Evolutionary conservation across 2,888 invertebrate genomes (phyloP).

Genomic region (Agapostemon virescens): DNA sequence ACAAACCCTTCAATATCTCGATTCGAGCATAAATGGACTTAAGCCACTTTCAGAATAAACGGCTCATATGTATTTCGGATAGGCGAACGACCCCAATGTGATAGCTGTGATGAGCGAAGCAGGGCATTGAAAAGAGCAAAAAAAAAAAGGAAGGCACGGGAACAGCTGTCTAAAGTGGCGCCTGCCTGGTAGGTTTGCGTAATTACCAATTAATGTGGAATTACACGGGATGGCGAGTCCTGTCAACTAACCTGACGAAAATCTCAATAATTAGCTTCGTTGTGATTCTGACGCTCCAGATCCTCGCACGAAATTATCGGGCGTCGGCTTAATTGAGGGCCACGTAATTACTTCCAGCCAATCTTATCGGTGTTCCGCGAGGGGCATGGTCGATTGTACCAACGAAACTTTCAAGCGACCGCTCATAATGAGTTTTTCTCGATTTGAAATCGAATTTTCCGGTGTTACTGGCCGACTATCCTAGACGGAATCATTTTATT

Average conservation of each 20-base stretch:
- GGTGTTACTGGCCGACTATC: background rate
- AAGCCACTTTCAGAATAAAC: too few relatives aligned
- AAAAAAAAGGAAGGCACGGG: slow-evolving; percentile 7
- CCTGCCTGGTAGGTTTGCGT: slow-evolving; percentile 59
- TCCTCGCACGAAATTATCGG: slow-evolving; percentile 64
- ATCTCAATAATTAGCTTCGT: slow-evolving; percentile 71
- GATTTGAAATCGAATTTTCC: slow-evolving; percentile 25
- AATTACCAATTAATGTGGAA: slow-evolving; percentile 74
- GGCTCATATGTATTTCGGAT: too few relatives aligned
- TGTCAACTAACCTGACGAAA: slow-evolving; percentile 62
- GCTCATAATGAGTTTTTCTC: slow-evolving; percentile 37
- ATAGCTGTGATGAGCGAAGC: background rate
- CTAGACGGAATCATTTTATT: background rate
- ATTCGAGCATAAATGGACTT: too few relatives aligned
- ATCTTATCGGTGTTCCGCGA: slow-evolving; percentile 57
- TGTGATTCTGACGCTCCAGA: slow-evolving; percentile 60
- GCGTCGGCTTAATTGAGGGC: slow-evolving; percentile 60
- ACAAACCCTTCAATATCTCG: too few relatives aligned
- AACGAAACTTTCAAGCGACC: slow-evolving; percentile 27
- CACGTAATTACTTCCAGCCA: slow-evolving; percentile 62
- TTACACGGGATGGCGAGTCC: slow-evolving; percentile 63
- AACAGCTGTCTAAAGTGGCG: slow-evolving; percentile 30
- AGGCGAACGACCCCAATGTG: background rate
- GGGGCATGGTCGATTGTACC: slow-evolving; percentile 35
- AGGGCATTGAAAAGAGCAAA: background rate